phyloP scores from a whole-genome alignment of 2,113 vertebrate genomes.

The Panthera uncia region DNA sequence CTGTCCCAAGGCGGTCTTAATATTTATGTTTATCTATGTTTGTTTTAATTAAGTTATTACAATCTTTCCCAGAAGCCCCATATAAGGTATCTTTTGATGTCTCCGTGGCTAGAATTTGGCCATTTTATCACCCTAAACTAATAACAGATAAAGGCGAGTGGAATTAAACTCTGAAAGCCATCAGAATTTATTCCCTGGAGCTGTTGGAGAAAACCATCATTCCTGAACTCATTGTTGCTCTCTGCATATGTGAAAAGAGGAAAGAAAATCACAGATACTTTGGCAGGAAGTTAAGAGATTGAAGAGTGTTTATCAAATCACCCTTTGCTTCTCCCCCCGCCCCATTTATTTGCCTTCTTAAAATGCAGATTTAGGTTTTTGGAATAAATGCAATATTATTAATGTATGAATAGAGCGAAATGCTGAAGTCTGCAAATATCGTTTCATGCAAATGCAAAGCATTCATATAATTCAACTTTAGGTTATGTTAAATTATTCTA shows the following conservation, averaged over 20 bases:
- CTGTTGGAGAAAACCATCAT: neutral
- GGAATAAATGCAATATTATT: neutral
- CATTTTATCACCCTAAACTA: neutral
- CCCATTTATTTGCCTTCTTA: neutral
- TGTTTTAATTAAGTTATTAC: neutral
- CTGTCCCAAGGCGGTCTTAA: neutral
- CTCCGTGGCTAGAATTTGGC: neutral
- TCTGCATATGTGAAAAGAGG: neutral
- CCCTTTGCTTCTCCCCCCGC: neutral
- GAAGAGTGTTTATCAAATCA: neutral
- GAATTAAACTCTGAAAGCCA: neutral
- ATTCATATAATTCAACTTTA: slow-evolving; percentile 15
- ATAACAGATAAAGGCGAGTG: neutral
- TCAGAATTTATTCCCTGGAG: neutral
- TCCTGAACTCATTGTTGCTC: neutral
- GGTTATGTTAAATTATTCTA: slow-evolving; percentile 27
- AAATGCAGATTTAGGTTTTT: neutral
- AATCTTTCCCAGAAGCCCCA: neutral
- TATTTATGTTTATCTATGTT: neutral
- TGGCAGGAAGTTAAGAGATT: neutral
- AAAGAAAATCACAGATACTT: neutral
- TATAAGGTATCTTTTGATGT: neutral
- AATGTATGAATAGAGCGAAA: slow-evolving; percentile 15
- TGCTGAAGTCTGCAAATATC: neutral
- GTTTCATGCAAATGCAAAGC: neutral